Evolutionary conservation across 1,140 invertebrate genomes (phyloP).

Genomic region (Dinothrombium tinctorium): DNA sequence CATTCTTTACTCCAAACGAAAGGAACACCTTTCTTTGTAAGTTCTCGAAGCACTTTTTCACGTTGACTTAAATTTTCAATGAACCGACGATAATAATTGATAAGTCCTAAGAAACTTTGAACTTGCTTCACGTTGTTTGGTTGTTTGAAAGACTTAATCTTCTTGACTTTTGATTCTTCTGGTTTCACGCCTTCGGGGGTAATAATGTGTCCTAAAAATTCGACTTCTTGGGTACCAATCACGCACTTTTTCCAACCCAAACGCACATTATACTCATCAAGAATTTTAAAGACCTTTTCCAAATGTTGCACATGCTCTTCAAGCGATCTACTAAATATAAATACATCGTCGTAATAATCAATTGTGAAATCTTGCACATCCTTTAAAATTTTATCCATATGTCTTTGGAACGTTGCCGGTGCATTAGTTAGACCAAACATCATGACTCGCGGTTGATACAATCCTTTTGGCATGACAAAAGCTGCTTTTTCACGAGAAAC

Average conservation of each 20-base stretch:
- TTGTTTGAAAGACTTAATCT: constrained; percentile 13
- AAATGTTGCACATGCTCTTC: constrained; percentile 15
- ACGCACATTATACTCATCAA: constrained; percentile 14
- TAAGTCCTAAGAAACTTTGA: constrained; percentile 23
- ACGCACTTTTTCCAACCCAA: constrained; percentile 21
- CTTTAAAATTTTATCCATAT: constrained; percentile 1
- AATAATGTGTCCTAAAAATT: constrained; percentile 20
- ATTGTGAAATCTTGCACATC: background rate
- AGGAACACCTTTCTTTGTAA: too few relatives aligned
- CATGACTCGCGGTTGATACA: background rate
- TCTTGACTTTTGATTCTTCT: constrained; percentile 18
- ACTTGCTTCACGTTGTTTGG: constrained; percentile 19
- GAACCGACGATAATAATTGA: constrained; percentile 1
- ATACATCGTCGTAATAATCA: constrained; percentile 5
- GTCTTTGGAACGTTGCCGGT: background rate
- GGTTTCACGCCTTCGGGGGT: constrained; percentile 18
- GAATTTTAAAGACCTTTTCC: constrained; percentile 13
- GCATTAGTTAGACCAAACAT: background rate
- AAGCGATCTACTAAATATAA: constrained; percentile 11
- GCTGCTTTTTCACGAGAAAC: background rate
- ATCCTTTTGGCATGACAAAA: background rate
- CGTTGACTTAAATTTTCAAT: too few relatives aligned
- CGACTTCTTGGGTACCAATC: constrained; percentile 14
- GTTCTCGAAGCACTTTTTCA: too few relatives aligned
- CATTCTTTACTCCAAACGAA: too few relatives aligned